phyloP scores from a whole-genome alignment of 1,140 invertebrate species.

The Thaumetopoea pityocampa region DNA sequence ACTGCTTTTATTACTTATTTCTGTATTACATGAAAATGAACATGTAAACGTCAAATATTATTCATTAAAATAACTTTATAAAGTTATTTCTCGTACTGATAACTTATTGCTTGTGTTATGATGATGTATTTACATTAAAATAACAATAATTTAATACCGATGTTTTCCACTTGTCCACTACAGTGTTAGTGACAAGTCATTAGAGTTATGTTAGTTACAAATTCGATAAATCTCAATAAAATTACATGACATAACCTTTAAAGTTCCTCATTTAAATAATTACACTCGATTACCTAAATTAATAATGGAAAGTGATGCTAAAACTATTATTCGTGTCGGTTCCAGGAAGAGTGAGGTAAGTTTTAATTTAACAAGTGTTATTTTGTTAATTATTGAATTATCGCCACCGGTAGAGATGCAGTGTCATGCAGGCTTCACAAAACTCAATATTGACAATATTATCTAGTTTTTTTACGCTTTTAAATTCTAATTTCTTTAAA shows the following conservation, averaged over 20 bases:
- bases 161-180: conserved; percentile 53
- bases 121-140: conserved; percentile 6
- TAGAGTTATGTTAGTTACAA: conserved; percentile 2
- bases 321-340: conserved; percentile 57
- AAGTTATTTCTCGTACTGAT: too few species aligned
- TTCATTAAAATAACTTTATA: too few species aligned
- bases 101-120: too few species aligned
- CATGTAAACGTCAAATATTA: too few species aligned
- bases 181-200: conserved; percentile 64
- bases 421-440: too few species aligned
- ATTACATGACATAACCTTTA: conserved; percentile 41
- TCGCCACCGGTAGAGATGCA: too few species aligned
- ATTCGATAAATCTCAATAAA: conserved; percentile 1
- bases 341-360: conserved; percentile 69
- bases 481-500: too few species aligned
- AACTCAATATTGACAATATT: too few species aligned
- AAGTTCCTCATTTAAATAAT: conserved; percentile 11
- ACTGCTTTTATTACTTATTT: too few species aligned
- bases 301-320: conserved; percentile 48
- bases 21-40: too few species aligned
- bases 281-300: conserved; percentile 21
- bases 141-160: conserved; percentile 4
- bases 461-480: too few species aligned
- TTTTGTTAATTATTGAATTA: background rate
- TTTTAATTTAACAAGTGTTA: conserved; percentile 1